Conservation (phyloP, 2,113 vertebrate genomes). For the Ptychochromis oligacanthus region DNA sequence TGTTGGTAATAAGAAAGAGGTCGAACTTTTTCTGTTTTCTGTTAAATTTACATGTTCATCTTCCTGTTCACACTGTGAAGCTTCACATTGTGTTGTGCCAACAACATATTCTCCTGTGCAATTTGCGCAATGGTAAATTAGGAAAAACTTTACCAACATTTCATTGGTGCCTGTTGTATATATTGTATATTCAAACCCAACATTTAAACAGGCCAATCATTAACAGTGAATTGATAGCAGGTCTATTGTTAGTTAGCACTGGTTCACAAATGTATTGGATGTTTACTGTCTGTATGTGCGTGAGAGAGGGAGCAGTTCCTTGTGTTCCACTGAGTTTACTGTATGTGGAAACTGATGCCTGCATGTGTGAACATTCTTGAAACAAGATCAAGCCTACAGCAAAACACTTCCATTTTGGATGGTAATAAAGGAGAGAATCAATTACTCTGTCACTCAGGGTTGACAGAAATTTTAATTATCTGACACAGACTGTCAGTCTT, state of each 20-base stretch:
- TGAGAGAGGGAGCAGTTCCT: neutral
- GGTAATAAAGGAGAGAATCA: constrained; percentile 54
- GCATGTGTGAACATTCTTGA: constrained; percentile 32
- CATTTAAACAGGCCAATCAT: constrained; percentile 14
- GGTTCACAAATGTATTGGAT: constrained; percentile 6
- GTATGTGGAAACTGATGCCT: neutral
- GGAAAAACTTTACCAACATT: neutral
- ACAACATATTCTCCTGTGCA: neutral
- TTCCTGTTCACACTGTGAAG: neutral
- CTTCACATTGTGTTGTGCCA: neutral
- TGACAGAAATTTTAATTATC: constrained; percentile 50
- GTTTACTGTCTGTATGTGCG: constrained; percentile 16
- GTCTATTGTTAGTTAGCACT: constrained; percentile 20
- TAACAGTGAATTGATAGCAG: constrained; percentile 4
- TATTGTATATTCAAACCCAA: constrained; percentile 20
- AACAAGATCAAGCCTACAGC: constrained; percentile 35
- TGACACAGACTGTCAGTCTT: constrained; percentile 56
- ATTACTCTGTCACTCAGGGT: constrained; percentile 49
- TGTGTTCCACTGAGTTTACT: constrained; percentile 17
- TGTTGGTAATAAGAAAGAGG: neutral
- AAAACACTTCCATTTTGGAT: constrained; percentile 41
- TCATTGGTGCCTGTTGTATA: neutral
- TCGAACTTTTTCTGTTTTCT: neutral
- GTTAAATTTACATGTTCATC: neutral
- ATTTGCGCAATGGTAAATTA: neutral